A percentile compares a stretch with the other conserved stretches of the same genome.
Evolutionary conservation across 2,797 vertebrate genomes (phyloP).

Genomic region (Melanotaenia boesemani): DNA sequence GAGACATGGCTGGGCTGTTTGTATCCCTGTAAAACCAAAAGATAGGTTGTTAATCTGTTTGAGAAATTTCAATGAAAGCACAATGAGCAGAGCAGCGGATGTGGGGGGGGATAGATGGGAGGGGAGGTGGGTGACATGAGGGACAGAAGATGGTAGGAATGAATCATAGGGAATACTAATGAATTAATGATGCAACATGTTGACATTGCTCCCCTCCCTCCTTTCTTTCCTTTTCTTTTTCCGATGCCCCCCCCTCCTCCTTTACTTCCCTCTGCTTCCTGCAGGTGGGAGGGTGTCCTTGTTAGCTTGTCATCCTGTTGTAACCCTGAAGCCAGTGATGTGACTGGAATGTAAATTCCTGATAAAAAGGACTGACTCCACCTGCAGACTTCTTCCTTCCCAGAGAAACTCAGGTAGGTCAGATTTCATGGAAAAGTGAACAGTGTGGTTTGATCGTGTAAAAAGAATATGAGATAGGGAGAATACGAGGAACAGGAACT

Average conservation of each 20-base stretch:
- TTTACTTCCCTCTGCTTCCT: not conserved
- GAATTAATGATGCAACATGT: constrained; percentile 70
- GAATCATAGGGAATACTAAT: constrained; percentile 52
- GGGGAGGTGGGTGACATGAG: constrained; percentile 9
- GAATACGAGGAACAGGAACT: too few relatives aligned
- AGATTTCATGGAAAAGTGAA: not conserved
- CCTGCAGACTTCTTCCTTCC: constrained; percentile 36
- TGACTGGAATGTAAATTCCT: constrained; percentile 57
- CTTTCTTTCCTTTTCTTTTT: not conserved
- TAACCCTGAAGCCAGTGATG: constrained; percentile 57
- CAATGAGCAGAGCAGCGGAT: not conserved
- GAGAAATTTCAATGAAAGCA: not conserved
- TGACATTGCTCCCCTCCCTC: constrained; percentile 57
- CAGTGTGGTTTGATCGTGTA: not conserved
- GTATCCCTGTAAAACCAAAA: not conserved
- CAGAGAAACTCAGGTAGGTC: constrained; percentile 44
- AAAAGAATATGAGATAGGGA: not conserved
- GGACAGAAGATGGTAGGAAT: constrained; percentile 21
- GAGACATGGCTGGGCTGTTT: not conserved
- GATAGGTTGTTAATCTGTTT: not conserved
- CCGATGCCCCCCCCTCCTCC: not conserved
- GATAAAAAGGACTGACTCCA: constrained; percentile 1
- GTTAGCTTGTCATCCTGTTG: constrained; percentile 55
- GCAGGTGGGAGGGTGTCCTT: constrained; percentile 58
- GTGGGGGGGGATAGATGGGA: not conserved